Evolutionary conservation across 2,797 vertebrate species (phyloP), one percentile per base, ranked within the genome.

Genomic region (Orestias chungarensis): DNA sequence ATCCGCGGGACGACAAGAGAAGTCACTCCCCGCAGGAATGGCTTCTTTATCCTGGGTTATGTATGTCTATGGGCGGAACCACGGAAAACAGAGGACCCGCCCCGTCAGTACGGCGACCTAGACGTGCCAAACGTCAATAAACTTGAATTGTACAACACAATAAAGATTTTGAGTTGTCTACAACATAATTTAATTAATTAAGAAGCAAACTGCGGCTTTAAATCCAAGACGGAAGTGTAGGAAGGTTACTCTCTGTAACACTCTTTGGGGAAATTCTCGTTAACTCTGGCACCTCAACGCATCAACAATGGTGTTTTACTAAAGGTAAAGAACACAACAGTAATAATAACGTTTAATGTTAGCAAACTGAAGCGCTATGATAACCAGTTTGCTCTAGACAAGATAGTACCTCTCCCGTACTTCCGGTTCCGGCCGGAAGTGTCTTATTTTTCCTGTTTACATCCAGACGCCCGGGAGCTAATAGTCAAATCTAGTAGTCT

Each of bases 391-490:
- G n/a, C 57, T 49, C 0, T 9, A 1, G 46, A 1, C 70, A 70
- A 82, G 80, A 88, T 68, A 18, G 7, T 1, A 2, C 64, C 9
- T 3, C 35, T 2, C 0, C 0, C n/a, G 3, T 29, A 20, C 10
- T 92, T 92, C 92, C 91, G 85, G 79, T 84, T 0, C 0, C 0
- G 31, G 0, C 83, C 86, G 92, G 93, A 94, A 92, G 79, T 31
- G 40, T 43, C 0, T 0, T 0, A 50, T 29, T 9, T 3, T 87
- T 92, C 74, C 88, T 93, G 92, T 93, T 93, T 93, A 94, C 91
- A 81, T 92, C 29, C 4, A 12, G 0, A 18, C 12, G 3, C 17
- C n/a, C 65, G 29, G 40, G 25, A 23, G 76, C 66, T 72, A 67
- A 0, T 57, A n/a, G 43, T 42, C 2, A 20, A 17, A 38, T 49